Conservation (phyloP, 2,797 vertebrate genomes). For the Zalophus californianus region DNA sequence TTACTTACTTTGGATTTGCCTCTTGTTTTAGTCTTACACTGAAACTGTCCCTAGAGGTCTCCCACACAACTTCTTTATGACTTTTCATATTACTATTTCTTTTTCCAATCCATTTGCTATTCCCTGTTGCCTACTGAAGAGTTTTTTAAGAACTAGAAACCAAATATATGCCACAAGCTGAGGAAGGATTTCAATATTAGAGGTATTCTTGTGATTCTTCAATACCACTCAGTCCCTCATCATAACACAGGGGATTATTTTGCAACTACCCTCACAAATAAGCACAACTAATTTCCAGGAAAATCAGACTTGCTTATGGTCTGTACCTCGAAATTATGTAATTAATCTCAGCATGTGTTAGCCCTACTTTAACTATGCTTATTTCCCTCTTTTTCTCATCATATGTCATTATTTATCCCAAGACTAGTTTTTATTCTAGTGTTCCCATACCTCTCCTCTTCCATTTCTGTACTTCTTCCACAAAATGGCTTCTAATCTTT, state of each 20-base stretch:
- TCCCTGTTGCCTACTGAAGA: constrained; percentile 41
- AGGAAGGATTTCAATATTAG: constrained; percentile 61
- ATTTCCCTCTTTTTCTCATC: constrained; percentile 31
- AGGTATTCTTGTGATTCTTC: constrained; percentile 54
- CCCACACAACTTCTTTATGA: constrained; percentile 57
- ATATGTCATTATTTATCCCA: background rate
- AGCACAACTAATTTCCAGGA: constrained; percentile 43
- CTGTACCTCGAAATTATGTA: background rate
- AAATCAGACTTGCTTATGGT: background rate
- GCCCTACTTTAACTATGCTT: background rate
- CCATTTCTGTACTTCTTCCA: background rate
- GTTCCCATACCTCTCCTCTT: background rate
- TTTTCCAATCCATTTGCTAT: constrained; percentile 52
- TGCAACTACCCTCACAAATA: constrained; percentile 45
- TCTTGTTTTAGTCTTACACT: constrained; percentile 53
- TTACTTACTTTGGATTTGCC: constrained; percentile 62
- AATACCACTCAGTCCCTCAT: background rate
- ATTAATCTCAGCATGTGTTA: background rate
- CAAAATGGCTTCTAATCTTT: background rate
- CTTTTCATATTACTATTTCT: constrained; percentile 63
- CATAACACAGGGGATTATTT: constrained; percentile 24
- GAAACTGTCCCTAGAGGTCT: constrained; percentile 55
- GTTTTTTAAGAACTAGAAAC: constrained; percentile 67
- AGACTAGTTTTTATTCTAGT: background rate
- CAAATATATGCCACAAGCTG: constrained; percentile 53